These are phyloP conservation scores for Aix galericulata DNA, from an alignment of 2,113 vertebrate species.

Conservation along the genomic window DNA sequence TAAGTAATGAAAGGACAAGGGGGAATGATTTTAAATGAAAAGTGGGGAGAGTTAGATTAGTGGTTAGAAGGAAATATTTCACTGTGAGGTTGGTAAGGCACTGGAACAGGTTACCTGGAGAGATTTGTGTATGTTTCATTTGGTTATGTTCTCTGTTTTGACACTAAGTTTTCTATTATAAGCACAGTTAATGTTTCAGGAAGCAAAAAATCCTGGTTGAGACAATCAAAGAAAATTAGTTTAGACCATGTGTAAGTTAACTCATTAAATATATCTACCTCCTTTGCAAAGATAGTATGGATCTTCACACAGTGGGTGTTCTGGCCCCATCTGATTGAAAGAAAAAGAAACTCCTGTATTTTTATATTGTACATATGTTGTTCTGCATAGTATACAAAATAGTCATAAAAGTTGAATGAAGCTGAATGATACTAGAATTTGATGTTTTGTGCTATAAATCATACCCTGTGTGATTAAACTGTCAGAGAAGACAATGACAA, in stretches of 20 bases:
- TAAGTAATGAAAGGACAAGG: no score
- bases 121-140: neutral
- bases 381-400: neutral
- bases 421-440: neutral
- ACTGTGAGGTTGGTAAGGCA: no score
- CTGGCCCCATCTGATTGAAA: neutral
- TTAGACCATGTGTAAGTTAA: neutral
- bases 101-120: no score
- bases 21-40: no score
- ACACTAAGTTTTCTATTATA: neutral
- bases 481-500: neutral
- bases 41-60: no score
- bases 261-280: neutral
- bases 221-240: neutral
- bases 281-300: neutral
- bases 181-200: neutral
- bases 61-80: no score
- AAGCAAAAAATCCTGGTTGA: neutral
- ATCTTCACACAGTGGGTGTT: neutral
- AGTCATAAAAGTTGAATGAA: neutral
- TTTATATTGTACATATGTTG: rapidly evolving
- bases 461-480: neutral
- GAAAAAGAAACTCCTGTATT: neutral
- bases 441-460: neutral
- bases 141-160: neutral